phyloP scores from a whole-genome alignment of 2,888 invertebrate genomes.

The Mongoloraphidia duomilia region DNA sequence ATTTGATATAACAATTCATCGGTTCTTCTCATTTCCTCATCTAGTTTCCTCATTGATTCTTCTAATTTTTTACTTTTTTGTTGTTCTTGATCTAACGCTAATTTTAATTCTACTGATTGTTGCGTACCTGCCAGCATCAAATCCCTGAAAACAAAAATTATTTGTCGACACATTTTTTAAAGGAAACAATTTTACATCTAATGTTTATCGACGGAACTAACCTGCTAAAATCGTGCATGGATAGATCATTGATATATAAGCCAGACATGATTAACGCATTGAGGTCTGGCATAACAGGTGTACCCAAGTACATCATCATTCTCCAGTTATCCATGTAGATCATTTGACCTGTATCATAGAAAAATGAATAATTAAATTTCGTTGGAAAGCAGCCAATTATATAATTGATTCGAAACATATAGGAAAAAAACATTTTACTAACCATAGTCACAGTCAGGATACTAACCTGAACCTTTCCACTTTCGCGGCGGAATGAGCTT shows the following conservation, averaged over 20 bases:
- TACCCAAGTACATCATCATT: constrained; percentile 92
- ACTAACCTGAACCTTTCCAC: no score
- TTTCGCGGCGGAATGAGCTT: no score
- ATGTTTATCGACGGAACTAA: constrained; percentile 24
- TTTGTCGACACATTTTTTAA: background rate
- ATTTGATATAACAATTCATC: constrained; percentile 95
- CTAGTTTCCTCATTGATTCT: constrained; percentile 89
- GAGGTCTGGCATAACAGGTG: constrained; percentile 90
- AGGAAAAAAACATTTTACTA: no score
- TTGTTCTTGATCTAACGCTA: constrained; percentile 92
- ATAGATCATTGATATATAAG: constrained; percentile 92
- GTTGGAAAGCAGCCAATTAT: no score
- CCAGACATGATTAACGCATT: constrained; percentile 87
- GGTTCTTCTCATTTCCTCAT: constrained; percentile 89
- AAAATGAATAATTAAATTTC: background rate
- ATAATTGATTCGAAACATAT: no score
- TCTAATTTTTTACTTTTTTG: constrained; percentile 92
- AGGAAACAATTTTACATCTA: background rate
- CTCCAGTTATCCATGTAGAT: constrained; percentile 97
- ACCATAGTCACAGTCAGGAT: no score
- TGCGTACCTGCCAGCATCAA: constrained; percentile 93
- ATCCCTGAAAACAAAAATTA: constrained; percentile 45
- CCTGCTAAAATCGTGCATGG: constrained; percentile 99
- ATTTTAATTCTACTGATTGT: constrained; percentile 89
- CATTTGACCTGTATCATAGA: constrained; percentile 71